A percentile compares a stretch with the other conserved stretches of the same genome.
Conservation (phyloP, 2,113 vertebrate species). For the Fregata magnificens region DNA sequence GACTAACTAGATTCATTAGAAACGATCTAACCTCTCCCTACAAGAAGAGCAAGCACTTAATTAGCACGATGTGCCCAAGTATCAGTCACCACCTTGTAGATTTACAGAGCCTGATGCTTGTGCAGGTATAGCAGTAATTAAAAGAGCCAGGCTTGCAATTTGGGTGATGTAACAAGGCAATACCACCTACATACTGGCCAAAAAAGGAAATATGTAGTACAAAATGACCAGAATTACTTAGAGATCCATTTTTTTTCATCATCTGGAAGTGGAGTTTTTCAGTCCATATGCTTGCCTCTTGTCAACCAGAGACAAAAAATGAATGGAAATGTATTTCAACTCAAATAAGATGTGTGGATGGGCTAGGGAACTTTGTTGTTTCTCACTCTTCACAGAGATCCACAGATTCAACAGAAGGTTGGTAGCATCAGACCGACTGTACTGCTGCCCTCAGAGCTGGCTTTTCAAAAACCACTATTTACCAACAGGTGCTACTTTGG, state of each 20-base stretch:
- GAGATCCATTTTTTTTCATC: not conserved
- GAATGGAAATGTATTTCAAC: not conserved
- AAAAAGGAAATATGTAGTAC: not conserved
- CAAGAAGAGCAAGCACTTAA: not conserved
- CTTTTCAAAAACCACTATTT: not conserved
- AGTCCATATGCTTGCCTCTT: not conserved
- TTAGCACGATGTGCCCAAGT: not conserved
- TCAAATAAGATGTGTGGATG: not conserved
- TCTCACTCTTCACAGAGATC: not conserved
- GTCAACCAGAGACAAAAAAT: not conserved
- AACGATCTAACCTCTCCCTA: not conserved
- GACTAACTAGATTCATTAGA: not conserved
- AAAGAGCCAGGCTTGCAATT: not conserved
- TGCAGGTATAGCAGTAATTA: not conserved
- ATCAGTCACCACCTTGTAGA: not conserved
- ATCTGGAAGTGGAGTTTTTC: not conserved
- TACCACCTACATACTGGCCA: not conserved
- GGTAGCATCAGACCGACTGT: not conserved
- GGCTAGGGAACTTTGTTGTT: not conserved
- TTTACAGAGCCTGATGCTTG: not conserved
- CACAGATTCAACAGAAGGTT: not conserved
- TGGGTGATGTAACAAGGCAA: not conserved
- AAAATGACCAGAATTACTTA: not conserved
- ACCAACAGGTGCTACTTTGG: not conserved
- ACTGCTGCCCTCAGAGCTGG: not conserved